A percentile compares a stretch with the other conserved stretches of the same genome.
phyloP scores from a whole-genome alignment of 2,113 vertebrate species.

The Poeciliopsis occidentalis region DNA sequence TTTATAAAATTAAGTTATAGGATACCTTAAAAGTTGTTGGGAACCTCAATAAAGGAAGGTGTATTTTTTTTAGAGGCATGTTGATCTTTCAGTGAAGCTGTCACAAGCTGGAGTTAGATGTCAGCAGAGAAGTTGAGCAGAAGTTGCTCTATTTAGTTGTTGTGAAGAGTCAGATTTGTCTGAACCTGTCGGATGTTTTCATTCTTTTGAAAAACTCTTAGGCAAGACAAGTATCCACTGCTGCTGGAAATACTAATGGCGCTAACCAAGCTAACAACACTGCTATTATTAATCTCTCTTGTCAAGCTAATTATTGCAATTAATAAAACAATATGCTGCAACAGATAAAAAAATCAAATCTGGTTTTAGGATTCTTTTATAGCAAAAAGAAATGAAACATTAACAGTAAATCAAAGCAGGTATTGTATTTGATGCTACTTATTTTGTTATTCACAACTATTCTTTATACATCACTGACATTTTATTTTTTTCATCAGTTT shows the following conservation, averaged over 20 bases:
- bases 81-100: neutral
- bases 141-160: neutral
- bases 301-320: neutral
- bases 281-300: neutral
- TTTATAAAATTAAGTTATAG: neutral
- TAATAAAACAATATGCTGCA: neutral
- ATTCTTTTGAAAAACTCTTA: neutral
- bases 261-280: neutral
- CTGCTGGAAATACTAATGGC: neutral
- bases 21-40: neutral
- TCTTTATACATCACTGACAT: neutral
- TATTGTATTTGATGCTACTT: too few relatives aligned
- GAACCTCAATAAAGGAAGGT: neutral
- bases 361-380: neutral
- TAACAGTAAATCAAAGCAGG: neutral
- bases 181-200: neutral
- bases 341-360: neutral
- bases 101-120: neutral
- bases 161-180: neutral
- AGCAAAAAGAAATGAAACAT: neutral
- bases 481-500: too few relatives aligned
- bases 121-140: neutral
- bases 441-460: too few relatives aligned
- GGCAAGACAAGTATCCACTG: neutral
- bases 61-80: neutral